Percentiles rank a stretch among this genome's conserved stretches.
Conservation (phyloP, 2,888 invertebrate genomes). For the Drosophila lacicola region DNA sequence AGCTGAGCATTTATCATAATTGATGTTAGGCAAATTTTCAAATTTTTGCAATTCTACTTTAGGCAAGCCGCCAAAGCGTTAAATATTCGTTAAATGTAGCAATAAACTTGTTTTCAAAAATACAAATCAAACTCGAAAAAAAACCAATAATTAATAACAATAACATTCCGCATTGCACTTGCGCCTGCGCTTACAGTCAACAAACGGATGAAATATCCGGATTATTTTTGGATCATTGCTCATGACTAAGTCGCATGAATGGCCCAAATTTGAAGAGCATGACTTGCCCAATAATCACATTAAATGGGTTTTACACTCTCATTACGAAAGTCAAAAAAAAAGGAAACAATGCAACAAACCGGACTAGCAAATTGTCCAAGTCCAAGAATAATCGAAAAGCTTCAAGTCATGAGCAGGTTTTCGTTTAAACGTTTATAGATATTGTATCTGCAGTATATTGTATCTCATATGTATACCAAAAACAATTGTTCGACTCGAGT, state of each 20-base stretch:
- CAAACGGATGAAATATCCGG: neutral
- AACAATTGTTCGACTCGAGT: slow-evolving; percentile 34
- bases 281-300: slow-evolving; percentile 38
- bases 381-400: slow-evolving; percentile 14
- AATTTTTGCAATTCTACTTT: slow-evolving; percentile 12
- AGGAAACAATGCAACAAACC: slow-evolving; percentile 25
- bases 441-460: slow-evolving; percentile 10
- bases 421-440: slow-evolving; percentile 20
- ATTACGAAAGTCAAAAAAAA: slow-evolving; percentile 9
- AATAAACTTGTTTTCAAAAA: slow-evolving; percentile 2
- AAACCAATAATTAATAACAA: slow-evolving; percentile 29
- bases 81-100: slow-evolving; percentile 38
- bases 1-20: slow-evolving; percentile 30
- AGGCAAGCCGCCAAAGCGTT: slow-evolving; percentile 1
- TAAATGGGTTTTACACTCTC: slow-evolving; percentile 36
- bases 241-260: slow-evolving; percentile 26
- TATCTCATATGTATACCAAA: neutral
- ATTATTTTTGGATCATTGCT: slow-evolving; percentile 22
- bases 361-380: slow-evolving; percentile 31
- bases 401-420: slow-evolving; percentile 44
- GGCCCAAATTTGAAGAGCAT: slow-evolving; percentile 41
- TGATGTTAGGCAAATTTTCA: slow-evolving; percentile 7
- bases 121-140: neutral
- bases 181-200: slow-evolving; percentile 36
- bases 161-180: slow-evolving; percentile 44